A percentile compares a stretch with the other conserved stretches of the same genome.
phyloP scores from a whole-genome alignment of 2,113 vertebrate genomes.

The Lampris megalopsis region DNA sequence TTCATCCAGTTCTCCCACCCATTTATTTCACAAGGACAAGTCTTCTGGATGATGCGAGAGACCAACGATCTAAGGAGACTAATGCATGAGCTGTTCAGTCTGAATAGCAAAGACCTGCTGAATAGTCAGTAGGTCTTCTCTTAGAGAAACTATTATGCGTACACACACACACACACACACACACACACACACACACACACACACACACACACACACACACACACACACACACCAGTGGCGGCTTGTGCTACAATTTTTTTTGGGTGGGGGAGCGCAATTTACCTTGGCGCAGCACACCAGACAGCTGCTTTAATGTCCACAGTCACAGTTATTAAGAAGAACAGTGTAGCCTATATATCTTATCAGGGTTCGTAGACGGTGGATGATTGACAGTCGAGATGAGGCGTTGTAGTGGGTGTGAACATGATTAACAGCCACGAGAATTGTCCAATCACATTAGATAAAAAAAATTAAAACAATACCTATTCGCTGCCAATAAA shows the following conservation, averaged over 20 bases:
- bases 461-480: neutral
- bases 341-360: no score
- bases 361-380: no score
- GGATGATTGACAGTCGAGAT: no score
- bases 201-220: neutral
- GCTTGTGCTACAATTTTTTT: no score
- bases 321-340: no score
- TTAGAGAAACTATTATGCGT: neutral
- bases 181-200: neutral
- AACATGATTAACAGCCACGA: no score
- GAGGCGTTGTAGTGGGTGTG: no score
- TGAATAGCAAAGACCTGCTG: conserved; percentile 44
- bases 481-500: neutral
- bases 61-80: conserved; percentile 27
- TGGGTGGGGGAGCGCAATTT: no score
- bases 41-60: conserved; percentile 17
- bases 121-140: conserved; percentile 12
- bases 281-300: no score
- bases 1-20: neutral
- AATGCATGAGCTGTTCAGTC: conserved; percentile 29
- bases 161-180: neutral
- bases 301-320: no score
- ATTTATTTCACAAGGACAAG: conserved; percentile 13
- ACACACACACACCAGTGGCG: no score
- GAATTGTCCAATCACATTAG: no score